These are phyloP conservation scores for Drosophila ezoana DNA, from an alignment of 2,888 invertebrate genomes.

Conservation along the genomic window DNA sequence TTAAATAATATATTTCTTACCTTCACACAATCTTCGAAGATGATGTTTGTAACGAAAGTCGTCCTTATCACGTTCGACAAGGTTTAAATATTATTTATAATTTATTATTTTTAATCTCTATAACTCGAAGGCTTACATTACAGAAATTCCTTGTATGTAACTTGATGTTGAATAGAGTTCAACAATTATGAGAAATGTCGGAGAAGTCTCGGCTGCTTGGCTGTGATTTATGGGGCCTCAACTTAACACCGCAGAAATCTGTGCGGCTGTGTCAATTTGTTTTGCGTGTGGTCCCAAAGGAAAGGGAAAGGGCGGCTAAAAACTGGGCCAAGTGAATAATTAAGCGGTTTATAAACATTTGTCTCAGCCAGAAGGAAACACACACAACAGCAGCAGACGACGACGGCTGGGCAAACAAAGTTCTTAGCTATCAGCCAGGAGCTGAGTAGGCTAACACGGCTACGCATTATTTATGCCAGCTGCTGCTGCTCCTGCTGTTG, in stretches of 20 bases:
- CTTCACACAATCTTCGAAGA: too few relatives aligned
- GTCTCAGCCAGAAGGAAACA: conserved; percentile 59
- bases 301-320: conserved; percentile 38
- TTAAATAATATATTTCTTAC: neutral
- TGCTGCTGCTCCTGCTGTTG: conserved; percentile 34
- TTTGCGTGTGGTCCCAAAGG: conserved; percentile 59
- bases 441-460: conserved; percentile 36
- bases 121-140: too few relatives aligned
- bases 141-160: neutral
- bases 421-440: conserved; percentile 32
- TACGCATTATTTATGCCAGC: conserved; percentile 67
- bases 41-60: too few relatives aligned
- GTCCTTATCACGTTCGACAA: too few relatives aligned
- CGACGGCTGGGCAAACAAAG: conserved; percentile 51
- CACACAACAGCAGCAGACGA: conserved; percentile 15
- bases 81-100: too few relatives aligned
- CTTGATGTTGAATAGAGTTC: neutral
- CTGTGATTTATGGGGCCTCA: conserved; percentile 71
- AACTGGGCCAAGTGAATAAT: conserved; percentile 80
- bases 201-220: conserved; percentile 7
- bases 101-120: too few relatives aligned
- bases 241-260: conserved; percentile 77
- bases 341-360: conserved; percentile 81
- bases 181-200: conserved; percentile 39
- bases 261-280: conserved; percentile 76